Evolutionary conservation across 2,113 vertebrate species (phyloP).

Genomic region (Gadus chalcogrammus): DNA sequence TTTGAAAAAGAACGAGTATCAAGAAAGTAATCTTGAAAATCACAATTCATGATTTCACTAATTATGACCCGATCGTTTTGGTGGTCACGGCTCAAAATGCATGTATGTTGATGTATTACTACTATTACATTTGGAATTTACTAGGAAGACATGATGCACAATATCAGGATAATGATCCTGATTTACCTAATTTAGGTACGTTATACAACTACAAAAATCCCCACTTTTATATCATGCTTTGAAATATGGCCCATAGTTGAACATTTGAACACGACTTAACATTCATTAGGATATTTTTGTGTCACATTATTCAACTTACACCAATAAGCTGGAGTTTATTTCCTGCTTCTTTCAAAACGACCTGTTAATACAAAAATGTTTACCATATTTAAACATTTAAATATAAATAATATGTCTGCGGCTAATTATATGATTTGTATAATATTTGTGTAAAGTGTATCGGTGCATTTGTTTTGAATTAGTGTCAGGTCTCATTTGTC

Average conservation of each 20-base stretch:
- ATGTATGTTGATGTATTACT: not conserved
- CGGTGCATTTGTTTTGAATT: too few relatives aligned
- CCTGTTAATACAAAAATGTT: slow-evolving; percentile 47
- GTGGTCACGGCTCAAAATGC: not conserved
- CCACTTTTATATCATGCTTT: too few relatives aligned
- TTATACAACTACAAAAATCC: too few relatives aligned
- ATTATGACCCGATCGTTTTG: not conserved
- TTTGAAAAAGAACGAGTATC: not conserved
- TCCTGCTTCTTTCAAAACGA: slow-evolving; percentile 71
- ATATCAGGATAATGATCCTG: too few relatives aligned
- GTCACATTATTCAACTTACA: slow-evolving; percentile 59
- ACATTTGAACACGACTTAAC: too few relatives aligned
- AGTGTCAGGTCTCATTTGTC: too few relatives aligned
- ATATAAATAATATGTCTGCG: not conserved
- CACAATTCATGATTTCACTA: not conserved
- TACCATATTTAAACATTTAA: not conserved
- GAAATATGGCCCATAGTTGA: too few relatives aligned
- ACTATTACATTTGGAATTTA: too few relatives aligned
- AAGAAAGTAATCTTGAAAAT: not conserved
- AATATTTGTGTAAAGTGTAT: not conserved
- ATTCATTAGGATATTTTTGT: not conserved
- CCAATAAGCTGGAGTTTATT: slow-evolving; percentile 76
- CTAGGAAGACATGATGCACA: too few relatives aligned
- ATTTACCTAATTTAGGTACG: too few relatives aligned
- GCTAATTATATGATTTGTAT: not conserved